These are phyloP conservation scores for human DNA, from an alignment of 2,113 vertebrate genomes.

Conservation along the genomic window GRCh38 chr2:160513001-160513500, in stretches of 20 bases:
- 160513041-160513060: background rate
- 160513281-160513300: background rate
- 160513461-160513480: background rate
- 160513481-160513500: background rate
- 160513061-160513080: background rate
- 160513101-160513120: conserved; percentile 25
- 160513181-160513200: conserved; percentile 9
- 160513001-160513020: conserved; percentile 29
- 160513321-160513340: background rate
- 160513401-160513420: background rate
- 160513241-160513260: background rate
- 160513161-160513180: conserved; percentile 21
- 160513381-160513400: background rate
- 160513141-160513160: background rate
- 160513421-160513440: conserved; percentile 1
- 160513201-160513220: background rate
- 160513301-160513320: background rate
- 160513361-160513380: background rate
- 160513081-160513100: conserved; percentile 15
- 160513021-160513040: background rate
- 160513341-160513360: background rate
- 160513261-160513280: background rate
- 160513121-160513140: background rate
- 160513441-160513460: background rate
- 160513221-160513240: background rate